phyloP scores from a whole-genome alignment of 2,888 invertebrate species.

The Helicoverpa assulta region DNA sequence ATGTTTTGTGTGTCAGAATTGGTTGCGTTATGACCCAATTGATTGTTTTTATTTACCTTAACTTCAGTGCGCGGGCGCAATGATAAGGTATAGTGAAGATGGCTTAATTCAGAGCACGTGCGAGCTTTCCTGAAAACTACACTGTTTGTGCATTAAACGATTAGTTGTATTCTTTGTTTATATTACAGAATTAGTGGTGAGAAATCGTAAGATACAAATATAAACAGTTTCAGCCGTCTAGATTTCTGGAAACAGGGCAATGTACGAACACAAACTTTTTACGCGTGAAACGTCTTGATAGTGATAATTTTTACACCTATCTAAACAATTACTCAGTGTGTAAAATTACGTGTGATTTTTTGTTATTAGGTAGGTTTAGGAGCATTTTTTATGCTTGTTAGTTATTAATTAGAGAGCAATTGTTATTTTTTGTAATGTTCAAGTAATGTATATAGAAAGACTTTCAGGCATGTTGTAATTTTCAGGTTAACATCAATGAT shows the following conservation, averaged over 20 bases:
- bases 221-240: conserved; percentile 7
- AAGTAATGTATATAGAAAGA: no score
- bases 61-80: conserved; percentile 60
- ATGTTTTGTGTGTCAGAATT: conserved; percentile 42
- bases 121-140: conserved; percentile 48
- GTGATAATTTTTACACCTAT: conserved; percentile 20
- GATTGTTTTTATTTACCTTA: conserved; percentile 68
- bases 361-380: not conserved
- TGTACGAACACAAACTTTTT: conserved; percentile 17
- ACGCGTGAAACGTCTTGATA: not conserved
- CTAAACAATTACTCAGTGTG: conserved; percentile 6
- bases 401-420: not conserved
- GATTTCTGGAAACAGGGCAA: conserved; percentile 9
- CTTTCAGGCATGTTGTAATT: no score
- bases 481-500: no score
- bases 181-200: not conserved
- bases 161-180: conserved; percentile 14
- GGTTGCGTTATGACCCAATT: conserved; percentile 66
- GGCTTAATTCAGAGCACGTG: conserved; percentile 46
- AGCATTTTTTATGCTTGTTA: not conserved
- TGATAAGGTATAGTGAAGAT: conserved; percentile 61
- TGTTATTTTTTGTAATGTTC: not conserved
- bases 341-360: not conserved
- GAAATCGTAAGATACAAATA: not conserved
- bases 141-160: conserved; percentile 16